Base-by-base conservation (phyloP, 2,113 vertebrate species). In the Nerophis lumbriciformis region DNA sequence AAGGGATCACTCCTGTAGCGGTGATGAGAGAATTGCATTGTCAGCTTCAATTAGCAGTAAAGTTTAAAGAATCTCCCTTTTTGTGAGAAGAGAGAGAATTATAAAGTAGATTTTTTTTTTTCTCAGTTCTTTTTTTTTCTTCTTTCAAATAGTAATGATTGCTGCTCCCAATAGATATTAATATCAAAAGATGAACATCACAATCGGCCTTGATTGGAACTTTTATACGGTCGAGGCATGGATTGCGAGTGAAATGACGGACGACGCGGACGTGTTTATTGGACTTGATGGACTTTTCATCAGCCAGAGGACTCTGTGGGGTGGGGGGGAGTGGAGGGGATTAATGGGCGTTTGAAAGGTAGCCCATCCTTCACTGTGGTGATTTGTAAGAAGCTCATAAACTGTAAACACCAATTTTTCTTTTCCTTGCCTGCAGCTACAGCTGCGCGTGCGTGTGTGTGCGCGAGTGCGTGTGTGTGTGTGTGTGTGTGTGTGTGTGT, bases 251-350 rank as follows among this genome's bases (percentile, higher is more conserved):
- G 44, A 72, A 67, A 67, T 77, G 72, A 80, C 65, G 44, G 53
- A 77, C 63, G 75, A 62, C 36, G 50, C 66, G 49, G 70, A 68
- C 66, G 68, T 68, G 69, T 72, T 79, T 84, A 57, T 51, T 63
- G 55, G 55, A 57, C 39, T 57, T 44, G 16, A 57, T 62, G 74
- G 73, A 56, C 63, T 56, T 52, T 82, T 55, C 78, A 69, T 70
- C 72, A 70, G 72, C 42, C 44, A 49, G 55, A 69, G 55, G 59
- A 62, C 50, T 28, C 28, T 55, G 55, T 42, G 42, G 10, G 42
- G 42, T 11, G 42, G 42, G 9, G 42, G 2, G 13, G 28, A 3
- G 28, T 1, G 28, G 28, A 28, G 28, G 50, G 72, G 71, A 80
- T 78, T 73, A 70, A 79, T 78, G 64, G 55, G n/a, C 6, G 50